Conservation (phyloP, 2,888 invertebrate genomes). For the Carcina quercana region DNA sequence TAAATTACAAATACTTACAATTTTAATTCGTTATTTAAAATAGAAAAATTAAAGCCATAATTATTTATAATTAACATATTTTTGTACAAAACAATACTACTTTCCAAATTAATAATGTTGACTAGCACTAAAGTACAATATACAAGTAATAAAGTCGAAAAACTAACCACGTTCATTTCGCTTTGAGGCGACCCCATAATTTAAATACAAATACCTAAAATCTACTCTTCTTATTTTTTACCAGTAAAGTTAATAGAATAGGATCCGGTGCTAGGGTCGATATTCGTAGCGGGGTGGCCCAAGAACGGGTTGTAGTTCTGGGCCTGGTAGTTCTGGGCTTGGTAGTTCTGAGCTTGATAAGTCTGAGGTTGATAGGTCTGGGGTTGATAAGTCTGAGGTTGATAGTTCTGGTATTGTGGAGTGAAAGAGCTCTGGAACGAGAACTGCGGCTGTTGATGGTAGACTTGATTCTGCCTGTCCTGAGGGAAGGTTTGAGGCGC, state of each 20-base stretch:
- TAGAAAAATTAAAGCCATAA: background rate
- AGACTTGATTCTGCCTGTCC: slow-evolving; percentile 27
- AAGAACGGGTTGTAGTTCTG: slow-evolving; percentile 66
- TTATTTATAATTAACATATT: background rate
- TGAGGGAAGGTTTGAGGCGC: slow-evolving; percentile 14
- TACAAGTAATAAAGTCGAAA: slow-evolving; percentile 15
- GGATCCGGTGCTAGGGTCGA: slow-evolving; percentile 83
- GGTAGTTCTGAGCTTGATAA: too few species aligned
- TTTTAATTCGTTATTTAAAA: background rate
- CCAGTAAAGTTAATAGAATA: slow-evolving; percentile 85
- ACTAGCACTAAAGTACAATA: slow-evolving; percentile 42
- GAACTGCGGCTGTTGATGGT: slow-evolving; percentile 35
- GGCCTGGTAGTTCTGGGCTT: slow-evolving; percentile 38
- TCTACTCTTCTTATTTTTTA: slow-evolving; percentile 22
- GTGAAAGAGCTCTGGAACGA: slow-evolving; percentile 50
- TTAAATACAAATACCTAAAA: slow-evolving; percentile 3
- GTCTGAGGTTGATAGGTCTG: background rate
- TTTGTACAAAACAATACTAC: slow-evolving; percentile 10
- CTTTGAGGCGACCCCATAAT: slow-evolving; percentile 16
- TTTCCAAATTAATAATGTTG: slow-evolving; percentile 30
- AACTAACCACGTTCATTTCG: slow-evolving; percentile 18
- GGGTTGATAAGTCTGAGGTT: too few species aligned
- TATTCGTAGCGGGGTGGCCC: slow-evolving; percentile 82
- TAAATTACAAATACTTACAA: background rate
- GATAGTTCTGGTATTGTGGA: slow-evolving; percentile 38